Conservation (phyloP, 2,113 vertebrate species). For the Psammodynastes pulverulentus region DNA sequence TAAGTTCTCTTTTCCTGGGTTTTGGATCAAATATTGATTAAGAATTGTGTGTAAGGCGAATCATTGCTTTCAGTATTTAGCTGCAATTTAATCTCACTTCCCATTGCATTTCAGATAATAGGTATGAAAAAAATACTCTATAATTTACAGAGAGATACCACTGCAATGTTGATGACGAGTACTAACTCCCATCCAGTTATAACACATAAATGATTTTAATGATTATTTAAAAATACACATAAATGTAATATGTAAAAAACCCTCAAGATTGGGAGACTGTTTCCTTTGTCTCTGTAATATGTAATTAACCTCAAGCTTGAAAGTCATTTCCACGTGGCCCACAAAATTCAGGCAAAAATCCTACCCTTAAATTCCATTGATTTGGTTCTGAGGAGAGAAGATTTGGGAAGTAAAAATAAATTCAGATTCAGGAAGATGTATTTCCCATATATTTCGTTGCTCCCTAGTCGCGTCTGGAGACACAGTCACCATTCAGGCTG, state of each 20-base stretch:
- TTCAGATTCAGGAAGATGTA: background rate
- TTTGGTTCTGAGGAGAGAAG: background rate
- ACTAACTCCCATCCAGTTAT: background rate
- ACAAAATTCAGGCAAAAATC: background rate
- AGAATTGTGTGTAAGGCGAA: background rate
- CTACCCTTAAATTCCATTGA: background rate
- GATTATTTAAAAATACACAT: background rate
- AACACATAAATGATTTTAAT: background rate
- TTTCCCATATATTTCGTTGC: background rate
- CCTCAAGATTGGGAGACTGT: background rate
- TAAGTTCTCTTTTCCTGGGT: background rate
- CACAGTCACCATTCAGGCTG: background rate
- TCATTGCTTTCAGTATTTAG: background rate
- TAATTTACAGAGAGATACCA: background rate
- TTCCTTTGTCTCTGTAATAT: background rate
- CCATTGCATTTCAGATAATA: background rate
- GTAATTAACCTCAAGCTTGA: background rate
- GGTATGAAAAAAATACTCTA: background rate
- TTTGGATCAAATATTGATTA: slow-evolving; percentile 10
- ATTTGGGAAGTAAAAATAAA: background rate
- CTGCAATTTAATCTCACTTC: background rate
- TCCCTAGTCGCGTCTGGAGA: background rate
- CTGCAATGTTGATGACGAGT: background rate
- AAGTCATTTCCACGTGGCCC: background rate
- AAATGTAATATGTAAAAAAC: background rate